Base-by-base conservation (phyloP, 2,113 vertebrate genomes). In the Tursiops truncatus region DNA sequence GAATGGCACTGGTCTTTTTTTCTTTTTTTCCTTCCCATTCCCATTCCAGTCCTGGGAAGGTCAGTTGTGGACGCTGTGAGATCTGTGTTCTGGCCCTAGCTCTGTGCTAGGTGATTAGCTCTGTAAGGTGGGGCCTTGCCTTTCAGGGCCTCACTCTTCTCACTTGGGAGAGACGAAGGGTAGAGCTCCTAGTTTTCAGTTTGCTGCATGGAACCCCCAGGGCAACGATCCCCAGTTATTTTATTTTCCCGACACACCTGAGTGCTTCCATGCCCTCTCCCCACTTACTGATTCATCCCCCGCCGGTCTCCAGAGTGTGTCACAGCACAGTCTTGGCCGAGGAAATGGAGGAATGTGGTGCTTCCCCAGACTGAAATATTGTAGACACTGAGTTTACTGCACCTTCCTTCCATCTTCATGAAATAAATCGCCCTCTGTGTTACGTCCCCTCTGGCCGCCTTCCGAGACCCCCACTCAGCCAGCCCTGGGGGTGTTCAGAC, bases 221-320 rank as follows among this genome's bases (percentile, higher is more conserved):
- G 56, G 7, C 50, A 6, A 2, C 0, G 6, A 47, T 10, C 21
- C 25, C 28, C 47, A 21, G 31, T 6, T 17, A 18, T 2, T n/a
- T 50, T 36, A 26, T 70, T 68, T 33, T 28, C 65, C 67, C 25
- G 4, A 38, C 68, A 58, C 26, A 20, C 33, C 79, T 6, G 11
- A 53, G 38, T 25, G 18, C 28, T 26, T 53, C 74, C 20, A 0
- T 1, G 13, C 26, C 38, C 18, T 10, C 18, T 3, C 26, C 17
- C n/a, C 23, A 36, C 21, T 4, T 9, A 1, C 28, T 10, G 2
- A n/a, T 63, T n/a, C 58, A 3, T 47, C 21, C 14, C 25, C 41
- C 8, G 28, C 8, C 31, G 4, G 1, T 44, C 47, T 79, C 38
- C n/a, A 31, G 18, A 25, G 28, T 9, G 36, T 8, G 1, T 5